These are phyloP conservation scores for Mythimna lalbum DNA, from an alignment of 2,888 invertebrate genomes.

Conservation along the genomic window DNA sequence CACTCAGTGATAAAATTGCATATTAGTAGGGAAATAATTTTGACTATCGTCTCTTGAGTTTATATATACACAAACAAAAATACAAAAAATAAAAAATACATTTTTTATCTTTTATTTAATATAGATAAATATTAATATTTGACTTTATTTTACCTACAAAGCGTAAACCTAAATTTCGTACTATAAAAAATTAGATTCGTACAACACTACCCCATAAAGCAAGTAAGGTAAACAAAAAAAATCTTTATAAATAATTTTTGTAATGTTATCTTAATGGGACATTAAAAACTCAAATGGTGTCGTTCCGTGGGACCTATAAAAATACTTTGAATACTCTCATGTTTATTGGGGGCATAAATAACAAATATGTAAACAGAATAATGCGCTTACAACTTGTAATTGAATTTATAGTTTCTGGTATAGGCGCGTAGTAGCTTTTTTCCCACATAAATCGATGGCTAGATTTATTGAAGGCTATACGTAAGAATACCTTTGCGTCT, in stretches of 20 bases:
- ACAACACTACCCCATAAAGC: neutral
- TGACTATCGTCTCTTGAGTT: no score
- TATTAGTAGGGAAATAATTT: no score
- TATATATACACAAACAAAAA: no score
- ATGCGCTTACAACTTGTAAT: slow-evolving; percentile 15
- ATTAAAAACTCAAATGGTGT: slow-evolving; percentile 66
- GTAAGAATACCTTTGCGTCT: slow-evolving; percentile 24
- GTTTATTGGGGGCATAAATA: slow-evolving; percentile 26
- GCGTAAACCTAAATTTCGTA: no score
- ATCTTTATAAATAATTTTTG: slow-evolving; percentile 51
- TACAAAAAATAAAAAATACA: no score
- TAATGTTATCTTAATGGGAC: slow-evolving; percentile 67
- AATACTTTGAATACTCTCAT: slow-evolving; percentile 55
- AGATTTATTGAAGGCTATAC: slow-evolving; percentile 21
- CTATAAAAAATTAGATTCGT: neutral
- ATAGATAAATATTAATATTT: no score
- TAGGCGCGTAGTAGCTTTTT: neutral
- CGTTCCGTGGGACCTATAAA: slow-evolving; percentile 50
- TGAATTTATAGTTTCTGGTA: slow-evolving; percentile 33
- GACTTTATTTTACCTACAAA: no score
- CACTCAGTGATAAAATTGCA: no score
- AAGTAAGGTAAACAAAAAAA: slow-evolving; percentile 33
- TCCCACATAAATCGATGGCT: slow-evolving; percentile 20
- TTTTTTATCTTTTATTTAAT: no score
- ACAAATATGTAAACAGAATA: slow-evolving; percentile 23